Evolutionary conservation across 2,797 vertebrate species (phyloP).

Genomic region (Rhynchotus rufescens): DNA sequence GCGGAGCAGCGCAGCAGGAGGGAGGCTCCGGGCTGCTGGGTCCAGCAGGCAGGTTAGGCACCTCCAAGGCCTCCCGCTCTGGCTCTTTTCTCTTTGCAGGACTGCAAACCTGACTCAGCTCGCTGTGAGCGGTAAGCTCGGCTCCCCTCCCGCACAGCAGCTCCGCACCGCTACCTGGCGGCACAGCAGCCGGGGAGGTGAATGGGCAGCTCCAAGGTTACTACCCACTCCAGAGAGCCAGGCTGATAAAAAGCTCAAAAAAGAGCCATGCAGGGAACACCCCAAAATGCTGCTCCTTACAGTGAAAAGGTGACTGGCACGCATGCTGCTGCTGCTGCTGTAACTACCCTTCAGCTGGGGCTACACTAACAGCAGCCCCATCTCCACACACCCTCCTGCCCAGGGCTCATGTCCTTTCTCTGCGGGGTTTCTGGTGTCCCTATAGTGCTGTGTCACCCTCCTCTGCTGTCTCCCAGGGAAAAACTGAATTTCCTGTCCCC

Average conservation of each 20-base stretch:
- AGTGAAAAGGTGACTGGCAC: neutral
- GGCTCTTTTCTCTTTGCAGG: neutral
- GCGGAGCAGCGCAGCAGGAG: neutral
- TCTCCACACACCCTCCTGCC: neutral
- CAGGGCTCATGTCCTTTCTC: no score
- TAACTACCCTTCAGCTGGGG: neutral
- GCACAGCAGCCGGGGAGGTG: neutral
- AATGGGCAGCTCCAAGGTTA: neutral
- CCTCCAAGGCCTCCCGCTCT: neutral
- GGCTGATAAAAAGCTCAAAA: neutral
- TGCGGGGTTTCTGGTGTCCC: neutral
- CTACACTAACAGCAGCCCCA: neutral
- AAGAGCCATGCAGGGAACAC: neutral
- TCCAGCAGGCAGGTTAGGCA: no score
- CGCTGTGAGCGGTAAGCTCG: neutral
- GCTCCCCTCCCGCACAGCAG: neutral
- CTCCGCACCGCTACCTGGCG: neutral
- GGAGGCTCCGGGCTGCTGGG: neutral
- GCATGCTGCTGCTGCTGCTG: neutral
- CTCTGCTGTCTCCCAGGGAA: neutral
- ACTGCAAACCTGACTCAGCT: neutral
- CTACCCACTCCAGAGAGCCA: neutral
- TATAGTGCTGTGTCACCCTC: neutral
- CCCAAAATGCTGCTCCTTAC: neutral
- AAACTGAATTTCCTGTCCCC: neutral